Evolutionary conservation across 1,140 invertebrate species (phyloP), one percentile per base, ranked within the genome.

Genomic region (Alviniconcha marisindica): DNA sequence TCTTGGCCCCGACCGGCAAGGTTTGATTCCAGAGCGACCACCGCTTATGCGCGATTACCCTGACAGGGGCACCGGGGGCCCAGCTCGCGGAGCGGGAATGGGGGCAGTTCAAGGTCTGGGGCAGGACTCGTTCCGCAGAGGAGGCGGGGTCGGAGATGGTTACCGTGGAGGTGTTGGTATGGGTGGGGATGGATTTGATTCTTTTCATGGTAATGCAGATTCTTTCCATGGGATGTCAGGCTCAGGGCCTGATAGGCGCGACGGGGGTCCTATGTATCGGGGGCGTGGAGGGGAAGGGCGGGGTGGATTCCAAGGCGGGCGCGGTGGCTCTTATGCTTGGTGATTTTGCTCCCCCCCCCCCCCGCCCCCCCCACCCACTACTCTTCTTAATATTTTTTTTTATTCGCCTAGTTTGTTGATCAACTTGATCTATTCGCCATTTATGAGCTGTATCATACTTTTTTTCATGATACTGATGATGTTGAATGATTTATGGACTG

Each of bases 121-220:
- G 21, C 24, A 7, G 5, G 60, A n/a, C 7, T 31, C 60, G 4
- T 63, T 63, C 60, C 21, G 60, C 21, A 24, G 21, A 31, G 24
- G 3, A n/a, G 36, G 28, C 28, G 42, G 24, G 31, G n/a, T n/a
- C n/a, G 73, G 73, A 33, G 73, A 76, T 3, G 44, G 24, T 12
- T 76, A 51, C 28, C 40, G 42, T 18, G 40, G 42, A 1, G 42
- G 24, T 33, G 42, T 76, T 10, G 73, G 44, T 18, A 54, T 54
- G 40, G 73, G 42, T 51, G 42, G 73, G n/a, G 73, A 76, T 14
- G 73, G 44, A 21, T 76, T 44, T 51, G 73, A 76, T n/a, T 21
- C 42, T 5, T 54, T 51, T 42, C 73, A 33, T 15, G 42, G 73
- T 44, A 42, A 42, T 54, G 31, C 73, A 0, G 73, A 76, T 76